Evolutionary conservation across 2,797 vertebrate species (phyloP).

Genomic region (Acanthiza pusilla): DNA sequence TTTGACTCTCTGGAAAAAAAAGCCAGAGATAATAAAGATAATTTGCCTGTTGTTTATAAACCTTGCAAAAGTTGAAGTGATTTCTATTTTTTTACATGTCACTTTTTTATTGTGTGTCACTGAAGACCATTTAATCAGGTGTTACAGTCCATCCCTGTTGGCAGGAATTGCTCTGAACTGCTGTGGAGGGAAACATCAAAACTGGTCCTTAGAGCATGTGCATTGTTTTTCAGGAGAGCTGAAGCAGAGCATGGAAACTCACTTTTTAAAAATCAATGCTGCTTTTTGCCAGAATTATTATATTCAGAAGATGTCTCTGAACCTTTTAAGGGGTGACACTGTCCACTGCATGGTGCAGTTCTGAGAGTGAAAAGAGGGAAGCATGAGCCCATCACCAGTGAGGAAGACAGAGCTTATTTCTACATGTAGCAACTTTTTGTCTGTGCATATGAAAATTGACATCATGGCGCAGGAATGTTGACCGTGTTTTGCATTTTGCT

Average conservation of each 20-base stretch:
- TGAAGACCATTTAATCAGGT: constrained; percentile 50
- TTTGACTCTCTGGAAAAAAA: neutral
- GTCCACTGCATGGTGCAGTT: neutral
- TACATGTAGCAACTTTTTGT: constrained; percentile 29
- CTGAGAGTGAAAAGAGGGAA: neutral
- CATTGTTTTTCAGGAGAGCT: neutral
- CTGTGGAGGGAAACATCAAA: constrained; percentile 24
- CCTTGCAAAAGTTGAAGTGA: constrained; percentile 8
- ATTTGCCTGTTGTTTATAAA: constrained; percentile 28
- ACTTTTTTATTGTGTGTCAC: constrained; percentile 18
- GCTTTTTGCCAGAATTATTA: neutral
- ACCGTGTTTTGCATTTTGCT: constrained; percentile 62
- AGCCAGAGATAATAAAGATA: neutral
- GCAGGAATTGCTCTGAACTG: constrained; percentile 23
- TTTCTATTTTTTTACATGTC: constrained; percentile 18
- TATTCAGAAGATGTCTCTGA: neutral
- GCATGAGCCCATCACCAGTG: neutral
- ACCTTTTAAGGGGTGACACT: neutral
- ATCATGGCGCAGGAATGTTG: constrained; percentile 66
- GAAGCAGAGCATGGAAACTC: constrained; percentile 24
- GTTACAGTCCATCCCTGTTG: constrained; percentile 19
- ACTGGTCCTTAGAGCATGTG: neutral
- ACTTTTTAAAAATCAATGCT: neutral
- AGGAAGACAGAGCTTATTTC: constrained; percentile 3
- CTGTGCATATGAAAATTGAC: constrained; percentile 55